A percentile compares a stretch with the other conserved stretches of the same genome.
phyloP scores from a whole-genome alignment of 2,888 invertebrate genomes.

The Saturnia japonica region DNA sequence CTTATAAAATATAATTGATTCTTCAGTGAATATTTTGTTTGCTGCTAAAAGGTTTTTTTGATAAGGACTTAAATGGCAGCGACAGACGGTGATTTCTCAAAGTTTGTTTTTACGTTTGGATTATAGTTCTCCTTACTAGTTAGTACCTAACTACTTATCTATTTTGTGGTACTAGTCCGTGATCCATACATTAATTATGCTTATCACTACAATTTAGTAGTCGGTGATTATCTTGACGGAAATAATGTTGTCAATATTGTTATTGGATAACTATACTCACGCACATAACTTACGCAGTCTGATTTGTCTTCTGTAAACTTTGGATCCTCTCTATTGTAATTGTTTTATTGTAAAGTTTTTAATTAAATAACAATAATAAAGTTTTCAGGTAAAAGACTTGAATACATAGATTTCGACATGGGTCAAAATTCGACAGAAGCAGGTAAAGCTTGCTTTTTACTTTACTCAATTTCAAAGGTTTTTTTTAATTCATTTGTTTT shows the following conservation, averaged over 20 bases:
- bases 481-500: not conserved
- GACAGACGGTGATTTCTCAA: not conserved
- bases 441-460: constrained; percentile 36
- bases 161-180: not conserved
- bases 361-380: constrained; percentile 23
- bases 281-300: not conserved
- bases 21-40: not conserved
- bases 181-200: not conserved
- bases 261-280: not conserved
- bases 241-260: not conserved
- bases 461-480: not conserved
- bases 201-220: not conserved
- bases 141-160: too few species aligned
- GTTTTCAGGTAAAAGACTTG: constrained; percentile 45
- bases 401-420: constrained; percentile 52
- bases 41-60: not conserved
- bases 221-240: not conserved
- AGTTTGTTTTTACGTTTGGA: not conserved
- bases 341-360: not conserved
- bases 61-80: not conserved
- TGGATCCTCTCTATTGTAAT: not conserved
- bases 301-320: not conserved
- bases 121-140: not conserved
- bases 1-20: too few species aligned
- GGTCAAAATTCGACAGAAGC: constrained; percentile 38